These are phyloP conservation scores for Colletes latitarsis DNA, from an alignment of 1,140 invertebrate genomes.

Conservation along the genomic window DNA sequence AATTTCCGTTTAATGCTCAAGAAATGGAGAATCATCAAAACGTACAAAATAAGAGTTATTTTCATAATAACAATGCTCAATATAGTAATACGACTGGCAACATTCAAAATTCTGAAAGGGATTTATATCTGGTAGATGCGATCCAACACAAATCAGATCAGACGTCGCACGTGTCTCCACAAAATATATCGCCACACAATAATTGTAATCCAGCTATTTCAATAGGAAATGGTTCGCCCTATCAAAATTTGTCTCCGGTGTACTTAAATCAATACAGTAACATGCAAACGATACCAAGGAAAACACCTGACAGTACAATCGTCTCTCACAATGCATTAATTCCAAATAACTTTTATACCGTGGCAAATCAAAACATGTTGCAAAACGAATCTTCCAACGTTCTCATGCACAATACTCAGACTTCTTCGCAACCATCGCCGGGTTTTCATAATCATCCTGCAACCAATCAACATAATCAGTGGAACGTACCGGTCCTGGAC, in stretches of 20 bases:
- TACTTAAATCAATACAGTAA: slow-evolving; percentile 44
- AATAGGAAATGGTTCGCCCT: slow-evolving; percentile 12
- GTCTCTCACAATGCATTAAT: slow-evolving; percentile 18
- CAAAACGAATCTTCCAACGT: slow-evolving; percentile 35
- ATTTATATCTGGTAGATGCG: slow-evolving; percentile 24
- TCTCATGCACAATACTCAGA: slow-evolving; percentile 37
- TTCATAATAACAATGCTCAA: slow-evolving; percentile 25
- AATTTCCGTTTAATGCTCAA: slow-evolving; percentile 17
- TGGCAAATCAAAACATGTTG: slow-evolving; percentile 29
- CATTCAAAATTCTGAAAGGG: slow-evolving; percentile 14
- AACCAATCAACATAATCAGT: slow-evolving; percentile 26
- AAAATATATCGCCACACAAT: neutral
- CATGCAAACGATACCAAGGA: slow-evolving; percentile 16
- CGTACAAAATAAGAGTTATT: slow-evolving; percentile 39
- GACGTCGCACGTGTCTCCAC: neutral
- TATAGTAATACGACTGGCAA: slow-evolving; percentile 1
- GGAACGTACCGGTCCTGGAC: slow-evolving; percentile 29
- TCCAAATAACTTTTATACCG: slow-evolving; percentile 3
- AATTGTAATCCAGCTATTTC: neutral
- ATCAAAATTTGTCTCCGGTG: slow-evolving; percentile 14
- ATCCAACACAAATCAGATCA: slow-evolving; percentile 24
- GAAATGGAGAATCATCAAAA: slow-evolving; percentile 24
- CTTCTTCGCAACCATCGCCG: slow-evolving; percentile 20
- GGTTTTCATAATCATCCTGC: slow-evolving; percentile 28
- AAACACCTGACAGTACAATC: slow-evolving; percentile 9